These are phyloP conservation scores for Zeus faber DNA, from an alignment of 2,113 vertebrate genomes.

Conservation along the genomic window DNA sequence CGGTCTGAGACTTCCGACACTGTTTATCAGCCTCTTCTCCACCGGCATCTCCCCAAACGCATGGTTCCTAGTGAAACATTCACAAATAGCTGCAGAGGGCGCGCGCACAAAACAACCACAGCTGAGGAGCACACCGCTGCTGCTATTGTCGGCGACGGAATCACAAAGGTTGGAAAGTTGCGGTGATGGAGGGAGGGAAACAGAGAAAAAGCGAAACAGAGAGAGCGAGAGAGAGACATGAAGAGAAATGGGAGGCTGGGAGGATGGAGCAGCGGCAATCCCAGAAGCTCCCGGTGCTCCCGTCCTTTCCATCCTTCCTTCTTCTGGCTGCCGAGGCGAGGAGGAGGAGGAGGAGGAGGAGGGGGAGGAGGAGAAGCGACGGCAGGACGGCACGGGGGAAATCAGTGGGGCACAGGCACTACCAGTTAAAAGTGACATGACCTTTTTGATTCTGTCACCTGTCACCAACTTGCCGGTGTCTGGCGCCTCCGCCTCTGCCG, in stretches of 20 bases:
- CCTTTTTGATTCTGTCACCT: conserved; percentile 97
- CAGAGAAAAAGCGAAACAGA: conserved; percentile 54
- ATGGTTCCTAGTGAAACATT: too few relatives aligned
- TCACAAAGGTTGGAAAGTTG: conserved; percentile 67
- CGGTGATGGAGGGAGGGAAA: too few relatives aligned
- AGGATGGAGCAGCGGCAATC: conserved; percentile 59
- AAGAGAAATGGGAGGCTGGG: conserved; percentile 67
- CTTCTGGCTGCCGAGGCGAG: conserved; percentile 59
- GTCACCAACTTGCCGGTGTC: conserved; percentile 86
- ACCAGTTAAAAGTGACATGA: conserved; percentile 97
- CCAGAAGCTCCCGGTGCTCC: conserved; percentile 68
- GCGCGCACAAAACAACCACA: too few relatives aligned
- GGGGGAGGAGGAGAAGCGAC: conserved; percentile 24
- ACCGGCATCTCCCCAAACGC: too few relatives aligned
- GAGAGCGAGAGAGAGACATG: conserved; percentile 47
- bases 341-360: conserved; percentile 33
- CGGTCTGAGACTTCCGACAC: too few relatives aligned
- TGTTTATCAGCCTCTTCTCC: too few relatives aligned
- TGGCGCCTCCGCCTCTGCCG: conserved; percentile 60
- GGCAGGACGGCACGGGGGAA: conserved; percentile 83
- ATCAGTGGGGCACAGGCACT: conserved; percentile 94
- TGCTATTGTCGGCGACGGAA: too few relatives aligned
- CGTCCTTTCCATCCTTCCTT: conserved; percentile 70
- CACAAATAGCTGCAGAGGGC: too few relatives aligned
- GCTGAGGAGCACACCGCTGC: too few relatives aligned